phyloP scores from a whole-genome alignment of 2,888 invertebrate species.

The Synanthedon myopaeformis region DNA sequence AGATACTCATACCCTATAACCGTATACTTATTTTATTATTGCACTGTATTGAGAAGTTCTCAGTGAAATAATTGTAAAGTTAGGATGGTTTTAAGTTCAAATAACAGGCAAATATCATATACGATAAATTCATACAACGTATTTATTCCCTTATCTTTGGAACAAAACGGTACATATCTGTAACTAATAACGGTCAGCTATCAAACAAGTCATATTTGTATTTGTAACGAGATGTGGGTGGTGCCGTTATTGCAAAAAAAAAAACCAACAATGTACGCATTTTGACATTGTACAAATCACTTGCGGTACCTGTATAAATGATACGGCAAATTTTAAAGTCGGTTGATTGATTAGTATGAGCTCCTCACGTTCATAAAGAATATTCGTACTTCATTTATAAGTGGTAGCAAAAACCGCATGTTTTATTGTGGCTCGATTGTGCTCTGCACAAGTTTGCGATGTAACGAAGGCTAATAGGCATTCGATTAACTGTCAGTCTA shows the following conservation, averaged over 20 bases:
- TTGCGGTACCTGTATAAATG: slow-evolving; percentile 30
- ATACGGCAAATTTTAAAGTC: slow-evolving; percentile 10
- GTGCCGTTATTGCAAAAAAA: slow-evolving; percentile 31
- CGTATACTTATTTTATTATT: no score
- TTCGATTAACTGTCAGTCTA: no score
- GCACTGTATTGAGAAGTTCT: no score
- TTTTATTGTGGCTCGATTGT: background rate
- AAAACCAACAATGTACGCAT: slow-evolving; percentile 19
- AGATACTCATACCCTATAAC: no score
- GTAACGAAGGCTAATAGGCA: background rate
- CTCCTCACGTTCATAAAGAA: background rate
- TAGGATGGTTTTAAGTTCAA: no score
- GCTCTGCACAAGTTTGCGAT: background rate
- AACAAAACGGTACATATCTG: background rate
- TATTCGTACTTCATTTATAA: background rate
- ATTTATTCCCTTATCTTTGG: background rate
- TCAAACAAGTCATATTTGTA: background rate
- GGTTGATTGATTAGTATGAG: background rate
- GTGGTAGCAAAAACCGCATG: background rate
- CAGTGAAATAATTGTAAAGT: no score
- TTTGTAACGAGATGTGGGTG: slow-evolving; percentile 10
- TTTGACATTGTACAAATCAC: slow-evolving; percentile 26
- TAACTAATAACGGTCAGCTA: background rate
- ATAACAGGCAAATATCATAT: no score
- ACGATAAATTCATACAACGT: no score